Evolutionary conservation across 37 sponge, comb jelly and placozoan species (phyloP), one percentile per base, ranked within the genome.

Genomic region (Eunapius fragilis): DNA sequence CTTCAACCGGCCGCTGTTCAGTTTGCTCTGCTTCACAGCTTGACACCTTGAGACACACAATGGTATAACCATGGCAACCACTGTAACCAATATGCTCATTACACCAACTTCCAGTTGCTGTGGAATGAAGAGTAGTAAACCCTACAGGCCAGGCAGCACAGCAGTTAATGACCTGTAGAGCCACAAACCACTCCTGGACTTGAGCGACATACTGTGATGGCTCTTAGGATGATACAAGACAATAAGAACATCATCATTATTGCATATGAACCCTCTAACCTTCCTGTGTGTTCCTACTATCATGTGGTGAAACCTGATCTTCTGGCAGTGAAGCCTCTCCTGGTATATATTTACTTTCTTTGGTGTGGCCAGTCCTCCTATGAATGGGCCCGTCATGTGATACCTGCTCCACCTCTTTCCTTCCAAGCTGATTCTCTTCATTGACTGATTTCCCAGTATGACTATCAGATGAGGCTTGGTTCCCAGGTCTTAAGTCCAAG

Each of bases 11-110:
- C 17, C 7, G 22, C 58, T 58, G 19, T 58, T 58, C 14, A 17
- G 58, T 58, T 12, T 79, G 79, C 23, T 70, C 45, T 31, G 45
- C 35, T 67, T 77, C 0, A 37, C 26, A 2, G 78, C 78, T 41
- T 47, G 32, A 48, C 86, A 86, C 71, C 86, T 78, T 71, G 68
- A 68, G 68, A 71, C 13, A 31, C 78, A 86, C 50, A 45, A 48
- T 12, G 86, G 78, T 17, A 86, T 58, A 23, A 86, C 34, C 70
- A 86, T 14, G 67, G 79, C 86, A 37, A 86, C 68, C 33, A 86
- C 31, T 23, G 86, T 77, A 32, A 9, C 78, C 37, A 77, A n/a
- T 25, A 69, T 72, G 13, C 86, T 79, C 33, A 77, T 31, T 48
- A 77, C 0, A 19, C 78, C 78, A 2, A 35, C 25, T 41, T 77